Evolutionary conservation across 2,113 vertebrate genomes (phyloP).

Genomic region (cattle (Bos taurus)): DNA sequence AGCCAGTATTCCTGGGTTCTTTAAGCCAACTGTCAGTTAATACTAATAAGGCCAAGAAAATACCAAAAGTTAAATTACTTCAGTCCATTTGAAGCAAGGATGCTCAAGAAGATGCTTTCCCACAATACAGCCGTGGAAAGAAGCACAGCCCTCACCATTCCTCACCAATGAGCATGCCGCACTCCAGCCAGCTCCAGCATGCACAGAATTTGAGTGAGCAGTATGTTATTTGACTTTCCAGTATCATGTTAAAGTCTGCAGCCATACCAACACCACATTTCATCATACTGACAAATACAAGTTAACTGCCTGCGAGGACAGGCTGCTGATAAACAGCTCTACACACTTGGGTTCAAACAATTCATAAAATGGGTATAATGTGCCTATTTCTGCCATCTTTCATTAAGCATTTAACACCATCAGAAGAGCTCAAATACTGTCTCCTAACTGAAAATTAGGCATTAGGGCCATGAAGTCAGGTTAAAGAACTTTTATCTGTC

Average conservation of each 20-base stretch:
- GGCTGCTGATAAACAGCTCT: neutral
- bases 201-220: neutral
- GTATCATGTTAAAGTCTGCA: neutral
- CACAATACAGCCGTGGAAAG: neutral
- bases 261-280: neutral
- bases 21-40: neutral
- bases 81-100: constrained; percentile 7
- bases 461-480: neutral
- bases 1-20: neutral
- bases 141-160: neutral
- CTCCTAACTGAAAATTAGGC: neutral
- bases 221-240: neutral
- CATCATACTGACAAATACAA: neutral
- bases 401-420: neutral
- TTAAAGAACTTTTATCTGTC: neutral
- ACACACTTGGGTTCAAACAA: neutral
- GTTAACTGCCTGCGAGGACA: neutral
- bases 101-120: neutral
- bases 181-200: constrained; percentile 55
- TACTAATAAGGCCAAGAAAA: neutral
- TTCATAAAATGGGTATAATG: neutral
- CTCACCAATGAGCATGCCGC: constrained; percentile 55
- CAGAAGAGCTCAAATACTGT: neutral
- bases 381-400: neutral
- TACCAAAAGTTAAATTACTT: constrained; percentile 9